Conservation (phyloP, 2,113 vertebrate species). For the Plectropomus leopardus region DNA sequence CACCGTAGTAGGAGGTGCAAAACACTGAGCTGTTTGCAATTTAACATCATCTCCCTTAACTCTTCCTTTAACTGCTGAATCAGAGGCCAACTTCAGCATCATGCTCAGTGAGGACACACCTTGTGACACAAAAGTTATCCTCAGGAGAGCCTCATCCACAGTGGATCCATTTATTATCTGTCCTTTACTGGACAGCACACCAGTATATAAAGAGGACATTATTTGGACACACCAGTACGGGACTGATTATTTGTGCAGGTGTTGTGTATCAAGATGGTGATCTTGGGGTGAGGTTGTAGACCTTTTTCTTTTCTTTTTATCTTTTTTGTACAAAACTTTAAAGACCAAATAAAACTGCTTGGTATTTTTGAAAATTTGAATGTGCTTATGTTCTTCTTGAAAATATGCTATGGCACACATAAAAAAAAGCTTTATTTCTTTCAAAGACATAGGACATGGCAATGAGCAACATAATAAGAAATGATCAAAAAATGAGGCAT, state of each 20-base stretch:
- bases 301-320: neutral
- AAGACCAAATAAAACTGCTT: neutral
- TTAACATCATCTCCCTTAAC: no score
- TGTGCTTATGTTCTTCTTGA: neutral
- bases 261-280: neutral
- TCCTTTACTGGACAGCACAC: neutral
- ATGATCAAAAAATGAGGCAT: no score
- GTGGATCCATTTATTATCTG: neutral
- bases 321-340: slow-evolving; percentile 39
- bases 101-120: neutral
- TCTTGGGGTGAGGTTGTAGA: neutral
- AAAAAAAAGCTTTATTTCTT: no score
- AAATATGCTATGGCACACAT: no score
- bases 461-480: no score
- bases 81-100: no score
- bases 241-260: neutral
- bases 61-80: no score
- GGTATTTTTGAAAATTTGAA: neutral
- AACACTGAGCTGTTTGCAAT: no score
- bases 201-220: neutral
- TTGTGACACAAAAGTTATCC: no score
- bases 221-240: neutral
- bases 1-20: no score
- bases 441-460: no score
- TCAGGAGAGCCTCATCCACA: neutral